Conservation (phyloP, 2,888 invertebrate species). For the Microctonus brassicae region DNA sequence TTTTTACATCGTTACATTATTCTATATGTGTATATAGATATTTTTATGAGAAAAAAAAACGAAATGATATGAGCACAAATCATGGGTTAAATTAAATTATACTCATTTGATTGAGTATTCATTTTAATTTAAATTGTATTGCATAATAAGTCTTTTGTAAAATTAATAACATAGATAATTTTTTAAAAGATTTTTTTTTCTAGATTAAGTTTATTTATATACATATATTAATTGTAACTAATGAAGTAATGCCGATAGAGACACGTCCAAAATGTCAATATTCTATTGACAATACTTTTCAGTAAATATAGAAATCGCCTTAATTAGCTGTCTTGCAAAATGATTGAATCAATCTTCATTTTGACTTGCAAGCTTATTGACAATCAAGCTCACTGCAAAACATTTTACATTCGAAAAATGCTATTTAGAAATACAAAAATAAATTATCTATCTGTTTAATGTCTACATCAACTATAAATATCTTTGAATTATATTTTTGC, state of each 20-base stretch:
- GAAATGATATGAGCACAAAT: neutral
- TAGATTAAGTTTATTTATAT: neutral
- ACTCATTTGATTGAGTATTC: neutral
- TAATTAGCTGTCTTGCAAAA: neutral
- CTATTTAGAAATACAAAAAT: neutral
- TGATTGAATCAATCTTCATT: neutral
- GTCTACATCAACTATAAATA: neutral
- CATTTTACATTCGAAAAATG: neutral
- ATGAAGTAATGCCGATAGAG: neutral
- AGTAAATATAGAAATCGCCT: neutral
- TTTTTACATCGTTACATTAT: neutral
- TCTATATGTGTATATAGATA: too few relatives aligned
- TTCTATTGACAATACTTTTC: neutral
- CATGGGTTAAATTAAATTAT: constrained; percentile 6
- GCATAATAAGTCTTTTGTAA: neutral
- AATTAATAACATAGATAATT: neutral
- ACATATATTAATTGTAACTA: neutral
- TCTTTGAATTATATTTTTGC: too few relatives aligned
- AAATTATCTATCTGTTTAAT: neutral
- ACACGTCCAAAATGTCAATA: neutral
- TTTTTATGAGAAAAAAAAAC: neutral
- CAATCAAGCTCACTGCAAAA: neutral
- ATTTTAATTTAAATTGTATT: neutral
- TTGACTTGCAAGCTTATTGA: neutral
- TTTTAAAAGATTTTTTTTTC: neutral